Percentiles rank a stretch among this genome's conserved stretches.
Conservation (phyloP, 2,797 vertebrate genomes). For the Notoglanidium macrostoma region DNA sequence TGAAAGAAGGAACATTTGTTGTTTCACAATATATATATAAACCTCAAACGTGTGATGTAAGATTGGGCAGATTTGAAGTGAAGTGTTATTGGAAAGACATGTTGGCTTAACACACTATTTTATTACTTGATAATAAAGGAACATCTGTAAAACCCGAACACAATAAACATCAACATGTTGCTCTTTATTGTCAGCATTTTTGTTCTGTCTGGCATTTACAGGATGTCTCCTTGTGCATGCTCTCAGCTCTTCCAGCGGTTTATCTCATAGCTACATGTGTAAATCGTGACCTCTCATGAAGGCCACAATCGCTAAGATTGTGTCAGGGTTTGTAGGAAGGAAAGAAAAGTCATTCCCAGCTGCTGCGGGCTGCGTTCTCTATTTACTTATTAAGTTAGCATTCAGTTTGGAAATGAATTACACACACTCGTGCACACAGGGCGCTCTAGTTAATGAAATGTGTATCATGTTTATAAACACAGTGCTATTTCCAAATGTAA, state of each 20-base stretch:
- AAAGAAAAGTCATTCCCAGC: background rate
- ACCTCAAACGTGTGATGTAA: background rate
- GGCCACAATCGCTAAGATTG: background rate
- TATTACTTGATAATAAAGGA: background rate
- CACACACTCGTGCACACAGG: background rate
- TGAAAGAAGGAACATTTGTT: background rate
- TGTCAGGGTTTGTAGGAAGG: background rate
- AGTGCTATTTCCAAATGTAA: background rate
- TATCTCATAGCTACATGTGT: background rate
- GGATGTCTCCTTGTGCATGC: background rate
- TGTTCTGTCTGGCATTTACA: background rate
- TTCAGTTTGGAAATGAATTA: background rate
- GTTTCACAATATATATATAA: background rate
- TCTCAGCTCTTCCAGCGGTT: background rate
- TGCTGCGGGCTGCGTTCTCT: background rate
- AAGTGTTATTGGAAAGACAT: background rate
- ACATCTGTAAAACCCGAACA: background rate
- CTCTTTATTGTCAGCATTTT: background rate
- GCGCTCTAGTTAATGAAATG: background rate
- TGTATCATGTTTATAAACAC: background rate
- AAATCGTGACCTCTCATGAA: background rate
- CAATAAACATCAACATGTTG: background rate
- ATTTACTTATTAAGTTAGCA: background rate
- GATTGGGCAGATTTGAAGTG: background rate
- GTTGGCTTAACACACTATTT: background rate